Conservation (phyloP, 2,888 invertebrate species). For the Rotaria sp. region DNA sequence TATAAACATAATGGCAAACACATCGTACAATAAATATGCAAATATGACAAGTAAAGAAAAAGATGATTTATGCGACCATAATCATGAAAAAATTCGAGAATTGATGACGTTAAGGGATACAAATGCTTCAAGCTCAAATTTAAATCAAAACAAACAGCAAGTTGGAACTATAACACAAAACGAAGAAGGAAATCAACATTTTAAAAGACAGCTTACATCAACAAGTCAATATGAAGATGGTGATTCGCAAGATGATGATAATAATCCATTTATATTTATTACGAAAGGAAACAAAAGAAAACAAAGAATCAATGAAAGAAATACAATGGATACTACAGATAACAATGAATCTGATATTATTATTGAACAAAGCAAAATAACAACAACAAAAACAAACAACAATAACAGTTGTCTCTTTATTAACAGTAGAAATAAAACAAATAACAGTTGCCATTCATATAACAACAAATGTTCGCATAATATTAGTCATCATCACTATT, state of each 20-base stretch:
- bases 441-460: no score
- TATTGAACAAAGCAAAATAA: no score
- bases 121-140: not conserved
- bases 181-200: not conserved
- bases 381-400: no score
- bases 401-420: no score
- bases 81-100: not conserved
- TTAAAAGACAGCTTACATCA: not conserved
- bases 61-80: not conserved
- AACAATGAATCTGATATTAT: no score
- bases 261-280: not conserved
- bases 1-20: not conserved
- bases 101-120: not conserved
- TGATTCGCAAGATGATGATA: not conserved
- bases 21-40: not conserved
- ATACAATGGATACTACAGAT: no score
- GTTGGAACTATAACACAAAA: not conserved
- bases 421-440: no score
- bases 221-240: not conserved
- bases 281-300: not conserved
- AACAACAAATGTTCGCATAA: no score
- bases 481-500: no score
- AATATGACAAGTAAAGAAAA: not conserved
- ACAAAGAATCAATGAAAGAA: not conserved
- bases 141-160: no score